phyloP scores from a whole-genome alignment of 2,797 vertebrate species.

The Anas capensis region DNA sequence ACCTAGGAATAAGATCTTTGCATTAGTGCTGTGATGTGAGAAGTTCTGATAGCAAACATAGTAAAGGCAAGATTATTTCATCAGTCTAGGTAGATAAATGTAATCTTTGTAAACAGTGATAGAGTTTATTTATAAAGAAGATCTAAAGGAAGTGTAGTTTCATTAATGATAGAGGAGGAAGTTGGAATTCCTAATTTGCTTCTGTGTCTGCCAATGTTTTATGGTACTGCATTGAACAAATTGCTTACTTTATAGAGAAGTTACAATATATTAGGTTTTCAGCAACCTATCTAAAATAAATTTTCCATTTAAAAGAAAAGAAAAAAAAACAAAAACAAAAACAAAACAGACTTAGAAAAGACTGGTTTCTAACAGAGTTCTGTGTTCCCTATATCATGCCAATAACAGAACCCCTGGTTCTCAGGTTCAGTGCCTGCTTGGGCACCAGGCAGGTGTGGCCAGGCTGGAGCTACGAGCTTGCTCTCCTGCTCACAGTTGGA shows the following conservation, averaged over 20 bases:
- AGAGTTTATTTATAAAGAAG: neutral
- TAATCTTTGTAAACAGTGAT: neutral
- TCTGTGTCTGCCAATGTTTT: neutral
- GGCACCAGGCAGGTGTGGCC: neutral
- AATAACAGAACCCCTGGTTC: neutral
- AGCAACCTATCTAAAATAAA: neutral
- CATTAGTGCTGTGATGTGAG: neutral
- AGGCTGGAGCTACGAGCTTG: neutral
- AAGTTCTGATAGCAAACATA: neutral
- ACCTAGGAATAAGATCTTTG: neutral
- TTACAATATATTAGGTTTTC: neutral
- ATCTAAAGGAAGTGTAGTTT: neutral
- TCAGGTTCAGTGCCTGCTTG: neutral
- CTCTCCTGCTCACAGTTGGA: neutral
- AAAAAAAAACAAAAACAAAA: neutral
- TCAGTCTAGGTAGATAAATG: neutral
- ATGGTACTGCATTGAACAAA: neutral
- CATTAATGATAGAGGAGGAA: neutral
- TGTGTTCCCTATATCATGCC: rapidly evolving
- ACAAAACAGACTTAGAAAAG: neutral
- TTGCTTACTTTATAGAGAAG: neutral
- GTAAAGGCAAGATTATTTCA: neutral
- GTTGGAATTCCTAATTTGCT: neutral
- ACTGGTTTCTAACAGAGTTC: neutral
- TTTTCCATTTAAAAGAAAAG: neutral